phyloP scores from a whole-genome alignment of 92 coral and sea anemone species.

The Paramuricea clavata region DNA sequence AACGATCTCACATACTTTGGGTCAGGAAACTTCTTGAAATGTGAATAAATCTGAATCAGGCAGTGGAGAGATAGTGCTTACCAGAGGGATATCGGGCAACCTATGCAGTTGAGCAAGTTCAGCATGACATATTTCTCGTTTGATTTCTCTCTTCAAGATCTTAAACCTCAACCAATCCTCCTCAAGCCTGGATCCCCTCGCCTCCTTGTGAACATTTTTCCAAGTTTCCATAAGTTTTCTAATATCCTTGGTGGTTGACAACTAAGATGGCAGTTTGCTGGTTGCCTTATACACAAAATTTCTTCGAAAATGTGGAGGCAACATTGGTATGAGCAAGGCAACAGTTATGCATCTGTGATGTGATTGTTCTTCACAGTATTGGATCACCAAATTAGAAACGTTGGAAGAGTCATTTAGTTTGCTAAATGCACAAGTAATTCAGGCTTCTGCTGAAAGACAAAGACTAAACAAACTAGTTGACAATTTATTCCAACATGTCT shows the following conservation, averaged over 20 bases:
- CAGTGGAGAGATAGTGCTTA: no score
- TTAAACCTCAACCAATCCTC: background rate
- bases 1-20: constrained; percentile 53
- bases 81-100: background rate
- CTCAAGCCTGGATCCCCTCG: background rate
- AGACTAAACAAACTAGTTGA: background rate
- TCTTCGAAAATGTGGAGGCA: no score
- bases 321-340: no score
- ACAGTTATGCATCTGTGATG: background rate
- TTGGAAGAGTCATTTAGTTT: constrained; percentile 5
- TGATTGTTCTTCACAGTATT: background rate
- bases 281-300: background rate
- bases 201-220: constrained; percentile 48
- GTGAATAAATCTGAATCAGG: no score
- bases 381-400: no score
- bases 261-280: background rate
- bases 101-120: constrained; percentile 42
- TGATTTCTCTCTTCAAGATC: background rate
- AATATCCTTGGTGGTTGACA: constrained; percentile 35
- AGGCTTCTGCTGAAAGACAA: constrained; percentile 4
- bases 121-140: constrained; percentile 23
- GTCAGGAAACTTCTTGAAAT: no score
- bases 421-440: background rate
- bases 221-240: constrained; percentile 30
- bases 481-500: background rate